These are phyloP conservation scores for Acanthurus leucopareius DNA, from an alignment of 2,797 vertebrate genomes.

Conservation along the genomic window DNA sequence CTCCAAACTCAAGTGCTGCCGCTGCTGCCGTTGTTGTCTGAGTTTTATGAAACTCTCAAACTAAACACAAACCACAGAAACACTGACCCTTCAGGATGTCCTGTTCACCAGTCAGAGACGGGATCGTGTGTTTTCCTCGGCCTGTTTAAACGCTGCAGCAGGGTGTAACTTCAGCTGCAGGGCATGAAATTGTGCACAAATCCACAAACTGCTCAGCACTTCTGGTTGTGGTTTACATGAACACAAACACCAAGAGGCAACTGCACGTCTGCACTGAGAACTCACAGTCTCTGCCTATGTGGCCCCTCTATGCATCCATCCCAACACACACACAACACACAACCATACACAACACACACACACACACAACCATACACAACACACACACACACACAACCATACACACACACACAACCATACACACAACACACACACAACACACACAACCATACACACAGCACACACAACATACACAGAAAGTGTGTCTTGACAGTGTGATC, in stretches of 20 bases:
- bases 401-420: background rate
- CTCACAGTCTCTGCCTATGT: background rate
- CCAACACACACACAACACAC: too few species aligned
- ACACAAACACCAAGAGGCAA: background rate
- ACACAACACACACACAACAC: too few species aligned
- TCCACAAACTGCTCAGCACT: constrained; percentile 31
- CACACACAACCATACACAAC: background rate
- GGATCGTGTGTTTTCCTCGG: background rate
- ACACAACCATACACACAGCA: too few species aligned
- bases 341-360: too few species aligned
- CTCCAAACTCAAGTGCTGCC: background rate
- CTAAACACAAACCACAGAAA: background rate
- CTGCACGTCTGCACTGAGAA: background rate
- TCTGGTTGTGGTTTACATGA: constrained; percentile 28
- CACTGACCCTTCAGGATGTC: constrained; percentile 1
- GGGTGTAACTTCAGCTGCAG: background rate
- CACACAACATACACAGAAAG: too few species aligned
- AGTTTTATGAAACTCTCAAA: too few species aligned
- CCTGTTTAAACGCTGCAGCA: background rate
- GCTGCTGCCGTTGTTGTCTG: background rate
- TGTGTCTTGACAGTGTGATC: background rate
- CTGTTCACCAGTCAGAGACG: constrained; percentile 9
- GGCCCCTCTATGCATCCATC: too few species aligned
- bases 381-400: too few species aligned
- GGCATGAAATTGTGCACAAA: constrained; percentile 3